Evolutionary conservation across 2,797 vertebrate genomes (phyloP), one percentile per base, ranked within the genome.

Genomic region (Choloepus didactylus): DNA sequence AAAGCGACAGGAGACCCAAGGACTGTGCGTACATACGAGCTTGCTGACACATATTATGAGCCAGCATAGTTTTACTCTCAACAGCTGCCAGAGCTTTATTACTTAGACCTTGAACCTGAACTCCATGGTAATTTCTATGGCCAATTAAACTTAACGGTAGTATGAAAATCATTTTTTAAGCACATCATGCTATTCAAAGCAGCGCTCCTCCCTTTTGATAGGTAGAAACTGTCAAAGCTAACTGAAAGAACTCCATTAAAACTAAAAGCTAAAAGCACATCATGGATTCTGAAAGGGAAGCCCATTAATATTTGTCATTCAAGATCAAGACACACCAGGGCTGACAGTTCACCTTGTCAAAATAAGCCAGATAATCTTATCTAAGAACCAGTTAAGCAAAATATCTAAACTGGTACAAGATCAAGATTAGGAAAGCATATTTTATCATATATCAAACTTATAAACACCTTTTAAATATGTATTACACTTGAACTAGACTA

Each of bases 151-250:
- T 70, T 56, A 95, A 89, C 6, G 9, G 29, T 29, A 91, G 23
- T 60, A 81, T 92, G 76, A 93, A 92, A 89, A 89, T 66, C 60
- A 64, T 38, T 83, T 69, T 67, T 76, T 70, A 64, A 67, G 85
- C 8, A 10, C 35, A 82, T 16, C 51, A 56, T 41, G n/a, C 89
- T 87, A 90, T 77, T 85, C 62, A 87, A 92, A 89, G 64, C 31
- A 93, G 44, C 91, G 56, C 12, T 72, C 73, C 18, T 87, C 29
- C 12, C 23, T 81, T 66, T 69, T 35, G 46, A 44, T 19, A 85
- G 79, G 31, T 94, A 82, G 67, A 93, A 94, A 94, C 81, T 41
- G 46, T 84, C 84, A 93, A 62, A 86, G 49, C 25, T 86, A 95
- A 77, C 18, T 10, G n/a, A 86, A 66, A 46, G 25, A 89, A 94